phyloP scores from a whole-genome alignment of 2,888 invertebrate species.

The Chymomyza procnemis region DNA sequence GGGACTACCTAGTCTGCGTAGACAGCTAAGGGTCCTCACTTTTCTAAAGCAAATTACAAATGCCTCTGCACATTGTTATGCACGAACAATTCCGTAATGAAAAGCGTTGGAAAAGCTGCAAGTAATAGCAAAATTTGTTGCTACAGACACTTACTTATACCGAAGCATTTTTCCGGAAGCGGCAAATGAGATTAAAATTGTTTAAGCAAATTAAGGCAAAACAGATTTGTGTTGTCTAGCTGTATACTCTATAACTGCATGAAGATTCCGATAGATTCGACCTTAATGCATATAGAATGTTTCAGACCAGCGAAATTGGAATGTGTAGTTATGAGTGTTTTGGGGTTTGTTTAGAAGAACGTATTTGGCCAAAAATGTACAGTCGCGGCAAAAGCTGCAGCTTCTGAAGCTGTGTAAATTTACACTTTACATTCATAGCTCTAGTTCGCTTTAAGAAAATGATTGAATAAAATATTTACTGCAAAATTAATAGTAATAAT shows the following conservation, averaged over 20 bases:
- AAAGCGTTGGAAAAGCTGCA: slow-evolving; percentile 36
- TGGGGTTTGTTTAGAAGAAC: too few relatives aligned
- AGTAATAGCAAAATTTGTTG: slow-evolving; percentile 52
- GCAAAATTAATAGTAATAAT: too few relatives aligned
- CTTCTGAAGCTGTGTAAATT: too few relatives aligned
- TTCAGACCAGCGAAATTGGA: too few relatives aligned
- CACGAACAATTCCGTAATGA: slow-evolving; percentile 73
- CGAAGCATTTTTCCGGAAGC: slow-evolving; percentile 41
- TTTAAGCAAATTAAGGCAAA: slow-evolving; percentile 64
- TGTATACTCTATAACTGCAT: slow-evolving; percentile 4
- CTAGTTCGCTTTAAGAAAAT: too few relatives aligned
- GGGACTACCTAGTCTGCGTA: neutral
- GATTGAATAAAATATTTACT: too few relatives aligned
- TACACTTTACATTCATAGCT: too few relatives aligned
- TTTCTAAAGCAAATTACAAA: slow-evolving; percentile 59
- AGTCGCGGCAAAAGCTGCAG: too few relatives aligned
- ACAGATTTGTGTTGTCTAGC: slow-evolving; percentile 15
- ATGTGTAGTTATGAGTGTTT: too few relatives aligned
- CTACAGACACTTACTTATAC: slow-evolving; percentile 26
- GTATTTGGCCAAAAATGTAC: too few relatives aligned
- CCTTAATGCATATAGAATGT: too few relatives aligned
- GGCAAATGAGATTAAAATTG: slow-evolving; percentile 73
- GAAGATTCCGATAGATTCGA: neutral
- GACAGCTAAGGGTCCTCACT: slow-evolving; percentile 31
- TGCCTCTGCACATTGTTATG: slow-evolving; percentile 65